These are phyloP conservation scores for Xerus inauris DNA, from an alignment of 2,113 vertebrate species.

Conservation along the genomic window DNA sequence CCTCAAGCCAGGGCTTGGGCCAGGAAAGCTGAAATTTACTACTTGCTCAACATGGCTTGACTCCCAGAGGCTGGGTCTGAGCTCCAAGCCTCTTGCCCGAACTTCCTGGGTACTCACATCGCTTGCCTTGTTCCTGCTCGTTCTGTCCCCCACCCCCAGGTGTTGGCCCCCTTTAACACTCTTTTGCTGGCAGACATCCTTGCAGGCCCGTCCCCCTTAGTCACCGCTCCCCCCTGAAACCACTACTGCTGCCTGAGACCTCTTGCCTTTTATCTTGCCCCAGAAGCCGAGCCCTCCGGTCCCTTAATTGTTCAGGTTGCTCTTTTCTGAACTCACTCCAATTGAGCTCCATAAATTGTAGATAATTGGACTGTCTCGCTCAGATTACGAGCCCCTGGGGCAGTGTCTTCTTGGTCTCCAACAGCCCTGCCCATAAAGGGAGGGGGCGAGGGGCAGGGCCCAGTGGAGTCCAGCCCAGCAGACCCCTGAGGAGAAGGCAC, in stretches of 20 bases:
- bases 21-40: slow-evolving; percentile 37
- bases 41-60: slow-evolving; percentile 43
- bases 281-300: slow-evolving; percentile 74
- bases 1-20: slow-evolving; percentile 48
- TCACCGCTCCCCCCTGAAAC: slow-evolving; percentile 63
- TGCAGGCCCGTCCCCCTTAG: not conserved
- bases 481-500: slow-evolving; percentile 17
- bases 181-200: slow-evolving; percentile 55
- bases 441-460: not conserved
- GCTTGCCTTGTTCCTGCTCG: slow-evolving; percentile 42
- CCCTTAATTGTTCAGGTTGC: slow-evolving; percentile 77
- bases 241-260: slow-evolving; percentile 58
- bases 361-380: slow-evolving; percentile 80
- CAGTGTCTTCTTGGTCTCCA: slow-evolving; percentile 74
- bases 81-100: not conserved
- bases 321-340: slow-evolving; percentile 82
- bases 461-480: slow-evolving; percentile 32
- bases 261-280: slow-evolving; percentile 79
- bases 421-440: slow-evolving; percentile 61
- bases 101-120: slow-evolving; percentile 47
- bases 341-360: slow-evolving; percentile 79
- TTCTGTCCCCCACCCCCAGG: slow-evolving; percentile 6
- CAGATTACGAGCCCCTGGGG: slow-evolving; percentile 77
- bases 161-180: slow-evolving; percentile 35
- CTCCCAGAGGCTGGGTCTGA: slow-evolving; percentile 42